Evolutionary conservation across 2,113 vertebrate genomes (phyloP).

Genomic region (Microtus oregoni): DNA sequence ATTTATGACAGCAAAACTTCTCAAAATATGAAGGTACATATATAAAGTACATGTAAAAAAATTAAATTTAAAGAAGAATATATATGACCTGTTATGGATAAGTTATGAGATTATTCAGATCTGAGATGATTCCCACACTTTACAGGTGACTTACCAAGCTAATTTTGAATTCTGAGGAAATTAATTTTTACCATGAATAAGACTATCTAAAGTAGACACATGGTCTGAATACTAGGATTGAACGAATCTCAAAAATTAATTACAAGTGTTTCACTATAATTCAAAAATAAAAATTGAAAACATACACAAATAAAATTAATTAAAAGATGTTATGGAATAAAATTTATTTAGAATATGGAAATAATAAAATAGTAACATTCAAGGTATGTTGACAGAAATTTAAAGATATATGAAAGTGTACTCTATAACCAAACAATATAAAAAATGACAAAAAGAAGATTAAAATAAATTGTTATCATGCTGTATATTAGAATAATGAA

Average conservation of each 20-base stretch:
- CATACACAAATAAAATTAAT: background rate
- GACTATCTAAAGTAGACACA: background rate
- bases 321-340: background rate
- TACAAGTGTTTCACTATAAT: background rate
- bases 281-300: background rate
- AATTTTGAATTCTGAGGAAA: background rate
- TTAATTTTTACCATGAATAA: background rate
- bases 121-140: background rate
- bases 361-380: background rate
- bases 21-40: background rate
- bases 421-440: background rate
- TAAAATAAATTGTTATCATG: background rate
- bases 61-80: background rate
- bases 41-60: background rate
- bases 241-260: background rate
- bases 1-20: background rate
- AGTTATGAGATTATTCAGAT: background rate
- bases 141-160: background rate
- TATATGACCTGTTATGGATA: background rate
- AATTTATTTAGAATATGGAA: background rate
- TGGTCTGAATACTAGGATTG: background rate
- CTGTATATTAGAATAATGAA: background rate
- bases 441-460: background rate
- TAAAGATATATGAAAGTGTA: background rate
- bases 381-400: background rate